A percentile compares a stretch with the other conserved stretches of the same genome.
phyloP scores from a whole-genome alignment of 2,797 vertebrate species.

The Hippopotamyrus pictus region DNA sequence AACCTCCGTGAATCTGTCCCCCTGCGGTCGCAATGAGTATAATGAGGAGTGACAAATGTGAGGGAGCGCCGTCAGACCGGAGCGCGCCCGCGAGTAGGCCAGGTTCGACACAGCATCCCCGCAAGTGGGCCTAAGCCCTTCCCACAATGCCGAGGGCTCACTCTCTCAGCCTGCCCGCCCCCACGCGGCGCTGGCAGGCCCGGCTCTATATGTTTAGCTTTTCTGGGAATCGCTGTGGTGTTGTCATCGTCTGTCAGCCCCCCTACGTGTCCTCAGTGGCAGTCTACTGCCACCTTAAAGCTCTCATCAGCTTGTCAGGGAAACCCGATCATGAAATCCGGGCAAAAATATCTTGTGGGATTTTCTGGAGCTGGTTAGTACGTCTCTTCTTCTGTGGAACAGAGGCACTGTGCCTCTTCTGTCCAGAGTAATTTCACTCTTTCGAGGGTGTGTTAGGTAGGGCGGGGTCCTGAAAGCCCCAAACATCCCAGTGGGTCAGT shows the following conservation, averaged over 20 bases:
- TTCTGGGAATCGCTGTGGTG: background rate
- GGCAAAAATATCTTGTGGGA: constrained; percentile 47
- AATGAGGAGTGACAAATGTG: constrained; percentile 10
- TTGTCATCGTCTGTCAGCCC: background rate
- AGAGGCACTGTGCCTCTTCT: constrained; percentile 45
- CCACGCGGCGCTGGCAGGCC: background rate
- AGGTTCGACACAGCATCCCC: background rate
- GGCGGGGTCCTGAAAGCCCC: background rate
- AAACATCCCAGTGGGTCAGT: background rate
- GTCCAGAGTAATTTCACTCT: constrained; percentile 14
- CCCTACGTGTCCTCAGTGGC: constrained; percentile 1
- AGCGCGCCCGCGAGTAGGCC: background rate
- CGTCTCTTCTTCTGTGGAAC: constrained; percentile 55
- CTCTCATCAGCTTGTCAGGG: constrained; percentile 50
- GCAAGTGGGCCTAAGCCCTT: background rate
- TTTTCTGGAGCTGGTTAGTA: constrained; percentile 55
- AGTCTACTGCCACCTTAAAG: constrained; percentile 36
- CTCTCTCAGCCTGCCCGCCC: background rate
- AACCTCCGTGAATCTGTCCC: background rate
- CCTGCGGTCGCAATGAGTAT: background rate
- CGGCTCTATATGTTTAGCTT: background rate
- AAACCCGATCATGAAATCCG: constrained; percentile 34
- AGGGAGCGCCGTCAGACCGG: background rate
- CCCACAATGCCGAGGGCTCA: background rate
- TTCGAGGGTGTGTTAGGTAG: constrained; percentile 20